Conservation (phyloP, 2,113 vertebrate genomes). For the Pimephales promelas region DNA sequence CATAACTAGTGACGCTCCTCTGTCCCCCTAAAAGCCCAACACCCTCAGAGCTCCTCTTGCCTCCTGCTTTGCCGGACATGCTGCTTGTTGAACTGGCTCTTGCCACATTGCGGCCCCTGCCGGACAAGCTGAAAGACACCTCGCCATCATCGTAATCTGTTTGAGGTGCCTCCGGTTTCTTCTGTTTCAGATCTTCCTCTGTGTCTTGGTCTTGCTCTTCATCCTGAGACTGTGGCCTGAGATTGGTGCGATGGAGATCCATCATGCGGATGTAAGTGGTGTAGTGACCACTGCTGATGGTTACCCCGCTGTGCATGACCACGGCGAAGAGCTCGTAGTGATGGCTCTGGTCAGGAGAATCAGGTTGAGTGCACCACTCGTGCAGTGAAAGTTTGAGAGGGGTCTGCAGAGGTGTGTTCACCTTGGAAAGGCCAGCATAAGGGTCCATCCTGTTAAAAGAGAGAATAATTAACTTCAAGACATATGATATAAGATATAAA, state of each 20-base stretch:
- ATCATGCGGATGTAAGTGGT: constrained; percentile 90
- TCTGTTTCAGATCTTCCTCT: constrained; percentile 67
- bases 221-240: constrained; percentile 69
- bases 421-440: constrained; percentile 93
- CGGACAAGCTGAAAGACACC: constrained; percentile 77
- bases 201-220: constrained; percentile 61
- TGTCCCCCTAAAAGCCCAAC: constrained; percentile 92
- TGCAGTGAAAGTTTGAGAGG: constrained; percentile 87
- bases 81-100: constrained; percentile 48
- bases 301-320: constrained; percentile 97
- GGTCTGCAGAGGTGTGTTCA: constrained; percentile 92
- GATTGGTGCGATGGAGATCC: constrained; percentile 76
- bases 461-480: not conserved
- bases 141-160: constrained; percentile 84
- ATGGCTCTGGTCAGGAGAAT: constrained; percentile 66
- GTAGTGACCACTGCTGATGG: constrained; percentile 97
- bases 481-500: no score
- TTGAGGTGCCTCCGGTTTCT: constrained; percentile 63
- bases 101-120: constrained; percentile 58
- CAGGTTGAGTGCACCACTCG: constrained; percentile 90
- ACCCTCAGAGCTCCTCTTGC: constrained; percentile 86
- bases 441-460: constrained; percentile 82
- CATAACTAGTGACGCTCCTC: constrained; percentile 84
- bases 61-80: constrained; percentile 72
- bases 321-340: constrained; percentile 91